Evolutionary conservation across 2,113 vertebrate genomes (phyloP), one percentile per base, ranked within the genome.

Genomic region (Amblyopsis rosae): DNA sequence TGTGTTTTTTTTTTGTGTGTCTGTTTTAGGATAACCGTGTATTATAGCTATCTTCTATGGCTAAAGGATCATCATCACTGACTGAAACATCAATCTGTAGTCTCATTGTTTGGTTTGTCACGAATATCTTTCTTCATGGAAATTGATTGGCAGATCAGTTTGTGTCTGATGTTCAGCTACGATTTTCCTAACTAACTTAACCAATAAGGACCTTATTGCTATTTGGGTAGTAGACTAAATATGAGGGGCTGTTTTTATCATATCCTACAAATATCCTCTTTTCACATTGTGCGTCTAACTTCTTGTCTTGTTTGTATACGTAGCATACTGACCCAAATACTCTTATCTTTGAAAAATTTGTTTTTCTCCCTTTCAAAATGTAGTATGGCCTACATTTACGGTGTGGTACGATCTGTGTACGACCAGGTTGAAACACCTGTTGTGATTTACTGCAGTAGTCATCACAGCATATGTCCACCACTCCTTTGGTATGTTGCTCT

Each of bases 321-420:
- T 49, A 63, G 13, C 60, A 71, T 15, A 79, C n/a, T n/a, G n/a
- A n/a, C n/a, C n/a, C n/a, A n/a, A 70, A 73, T 46, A 13, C 45
- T 6, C 12, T 32, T 59, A 71, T 54, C 3, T 46, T 79, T 12
- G 67, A 73, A 26, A 72, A 5, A 26, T 65, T 6, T 51, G 41
- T 19, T 67, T 72, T 9, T 16, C 78, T 2, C 75, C 56, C 35
- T 72, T 72, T 46, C 59, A 70, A n/a, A n/a, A n/a, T 54, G 13
- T 41, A 63, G 17, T 64, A 57, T 56, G 71, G 63, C 6, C 35
- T 35, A 35, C 35, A 35, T 35, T n/a, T n/a, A n/a, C n/a, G n/a
- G n/a, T n/a, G n/a, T n/a, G n/a, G n/a, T n/a, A n/a, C n/a, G n/a
- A n/a, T n/a, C n/a, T n/a, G n/a, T n/a, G n/a, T n/a, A 35, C 35